Percentiles rank a stretch among this genome's conserved stretches.
Conservation (phyloP, 1,140 invertebrate genomes). For the Bombus breviceps region DNA sequence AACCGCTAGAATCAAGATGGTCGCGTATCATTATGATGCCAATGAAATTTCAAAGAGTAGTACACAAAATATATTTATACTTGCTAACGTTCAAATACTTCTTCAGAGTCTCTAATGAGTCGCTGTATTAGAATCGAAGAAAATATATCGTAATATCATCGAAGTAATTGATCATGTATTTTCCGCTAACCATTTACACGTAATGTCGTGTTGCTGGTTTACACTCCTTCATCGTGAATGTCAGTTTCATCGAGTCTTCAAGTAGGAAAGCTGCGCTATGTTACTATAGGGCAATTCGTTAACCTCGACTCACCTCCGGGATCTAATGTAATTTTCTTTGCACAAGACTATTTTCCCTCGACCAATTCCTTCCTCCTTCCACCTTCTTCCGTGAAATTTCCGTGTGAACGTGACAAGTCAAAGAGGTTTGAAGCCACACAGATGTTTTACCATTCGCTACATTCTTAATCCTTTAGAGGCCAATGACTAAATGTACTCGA, state of each 20-base stretch:
- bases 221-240: background rate
- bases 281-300: background rate
- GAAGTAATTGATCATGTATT: background rate
- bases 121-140: too few species aligned
- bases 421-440: background rate
- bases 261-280: background rate
- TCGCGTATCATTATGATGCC: too few species aligned
- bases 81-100: too few species aligned
- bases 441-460: background rate
- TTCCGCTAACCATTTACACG: background rate
- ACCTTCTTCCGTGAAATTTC: background rate
- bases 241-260: background rate
- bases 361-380: background rate
- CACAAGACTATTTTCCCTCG: too few species aligned
- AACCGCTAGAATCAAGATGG: too few species aligned
- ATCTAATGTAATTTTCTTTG: background rate
- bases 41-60: too few species aligned
- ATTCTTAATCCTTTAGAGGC: background rate
- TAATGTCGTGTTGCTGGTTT: background rate
- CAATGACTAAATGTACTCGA: too few species aligned
- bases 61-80: too few species aligned
- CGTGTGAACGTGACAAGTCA: background rate
- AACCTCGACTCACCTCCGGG: background rate
- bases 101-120: too few species aligned
- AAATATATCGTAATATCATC: too few species aligned